Evolutionary conservation across 2,888 invertebrate genomes (phyloP).

Genomic region (Andrena bucephala): DNA sequence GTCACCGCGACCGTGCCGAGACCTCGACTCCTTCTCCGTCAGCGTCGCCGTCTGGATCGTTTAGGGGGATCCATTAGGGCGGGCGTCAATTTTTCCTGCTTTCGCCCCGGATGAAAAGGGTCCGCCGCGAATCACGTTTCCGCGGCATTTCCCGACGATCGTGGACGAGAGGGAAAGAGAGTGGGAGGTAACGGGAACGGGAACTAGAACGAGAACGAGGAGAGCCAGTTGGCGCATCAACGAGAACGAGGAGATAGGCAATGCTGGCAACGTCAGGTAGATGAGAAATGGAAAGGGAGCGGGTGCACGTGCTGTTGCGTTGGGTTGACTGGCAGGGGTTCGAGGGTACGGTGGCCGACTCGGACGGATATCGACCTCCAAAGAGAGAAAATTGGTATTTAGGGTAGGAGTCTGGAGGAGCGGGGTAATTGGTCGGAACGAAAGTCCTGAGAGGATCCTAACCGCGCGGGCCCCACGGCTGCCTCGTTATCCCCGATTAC

Average conservation of each 20-base stretch:
- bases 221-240: background rate
- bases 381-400: constrained; percentile 56
- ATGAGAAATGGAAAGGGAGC: constrained; percentile 4
- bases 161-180: background rate
- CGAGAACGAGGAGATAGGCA: background rate
- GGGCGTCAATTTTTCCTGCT: constrained; percentile 22
- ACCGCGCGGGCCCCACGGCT: constrained; percentile 46
- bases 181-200: background rate
- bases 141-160: background rate
- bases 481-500: constrained; percentile 70
- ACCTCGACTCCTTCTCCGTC: background rate
- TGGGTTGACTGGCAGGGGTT: constrained; percentile 10
- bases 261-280: constrained; percentile 5
- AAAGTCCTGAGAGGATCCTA: constrained; percentile 56
- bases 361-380: constrained; percentile 29
- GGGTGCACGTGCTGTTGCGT: background rate
- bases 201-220: background rate
- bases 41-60: constrained; percentile 35
- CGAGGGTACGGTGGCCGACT: constrained; percentile 9
- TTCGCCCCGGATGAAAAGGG: background rate
- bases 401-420: constrained; percentile 57
- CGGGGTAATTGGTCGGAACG: constrained; percentile 76
- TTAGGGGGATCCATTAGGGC: constrained; percentile 48
- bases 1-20: background rate
- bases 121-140: background rate